Evolutionary conservation across 2,888 invertebrate genomes (phyloP).

Genomic region (Dicycla oo): DNA sequence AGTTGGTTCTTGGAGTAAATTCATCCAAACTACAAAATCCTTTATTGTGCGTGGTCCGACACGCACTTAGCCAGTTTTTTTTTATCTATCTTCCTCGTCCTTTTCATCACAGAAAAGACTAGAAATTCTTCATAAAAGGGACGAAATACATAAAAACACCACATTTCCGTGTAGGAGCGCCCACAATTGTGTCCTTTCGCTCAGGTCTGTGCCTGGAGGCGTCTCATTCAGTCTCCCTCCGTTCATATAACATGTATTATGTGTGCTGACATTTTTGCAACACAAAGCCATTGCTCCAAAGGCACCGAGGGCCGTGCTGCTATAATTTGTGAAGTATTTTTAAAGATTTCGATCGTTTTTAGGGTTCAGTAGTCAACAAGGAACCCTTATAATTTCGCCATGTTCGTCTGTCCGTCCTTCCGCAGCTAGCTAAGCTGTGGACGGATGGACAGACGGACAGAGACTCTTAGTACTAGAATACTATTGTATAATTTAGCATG

Average conservation of each 20-base stretch:
- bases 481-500: too few relatives aligned
- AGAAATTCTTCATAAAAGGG: constrained; percentile 35
- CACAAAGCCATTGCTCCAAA: constrained; percentile 64
- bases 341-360: constrained; percentile 17
- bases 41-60: too few relatives aligned
- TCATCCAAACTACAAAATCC: too few relatives aligned
- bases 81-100: not conserved
- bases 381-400: too few relatives aligned
- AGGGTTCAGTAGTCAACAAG: fast-evolving
- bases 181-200: constrained; percentile 56
- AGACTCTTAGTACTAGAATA: too few relatives aligned
- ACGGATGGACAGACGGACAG: too few relatives aligned
- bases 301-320: constrained; percentile 41
- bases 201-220: constrained; percentile 65
- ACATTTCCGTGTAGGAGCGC: constrained; percentile 47
- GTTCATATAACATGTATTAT: constrained; percentile 64
- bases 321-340: constrained; percentile 32
- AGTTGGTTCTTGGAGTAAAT: too few relatives aligned
- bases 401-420: too few relatives aligned
- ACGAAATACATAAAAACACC: constrained; percentile 54
- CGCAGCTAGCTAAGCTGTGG: too few relatives aligned
- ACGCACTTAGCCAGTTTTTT: too few relatives aligned
- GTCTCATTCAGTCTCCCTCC: constrained; percentile 61
- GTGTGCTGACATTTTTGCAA: constrained; percentile 52
- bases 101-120: constrained; percentile 34